Conservation (phyloP, 2,888 invertebrate genomes). For the Drosophila mettleri region DNA sequence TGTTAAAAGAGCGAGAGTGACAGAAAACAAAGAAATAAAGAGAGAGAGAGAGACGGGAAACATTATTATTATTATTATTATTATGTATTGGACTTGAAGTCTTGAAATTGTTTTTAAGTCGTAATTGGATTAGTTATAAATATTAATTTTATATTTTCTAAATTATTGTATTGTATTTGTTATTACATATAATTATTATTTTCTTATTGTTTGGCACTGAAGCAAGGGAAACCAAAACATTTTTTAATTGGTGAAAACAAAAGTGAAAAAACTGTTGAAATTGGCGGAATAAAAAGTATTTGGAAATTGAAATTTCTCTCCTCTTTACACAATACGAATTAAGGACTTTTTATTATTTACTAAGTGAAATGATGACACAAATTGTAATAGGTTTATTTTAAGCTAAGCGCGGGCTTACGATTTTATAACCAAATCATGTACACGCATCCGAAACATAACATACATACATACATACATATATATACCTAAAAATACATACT, state of each 20-base stretch:
- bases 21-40: background rate
- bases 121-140: constrained; percentile 34
- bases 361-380: constrained; percentile 48
- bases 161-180: constrained; percentile 62
- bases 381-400: constrained; percentile 48
- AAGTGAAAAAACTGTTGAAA: constrained; percentile 44
- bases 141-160: constrained; percentile 50
- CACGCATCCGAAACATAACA: constrained; percentile 43
- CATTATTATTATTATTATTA: constrained; percentile 62
- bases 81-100: constrained; percentile 77
- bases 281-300: constrained; percentile 59
- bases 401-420: constrained; percentile 70
- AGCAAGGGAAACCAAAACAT: constrained; percentile 50
- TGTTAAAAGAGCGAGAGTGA: constrained; percentile 19
- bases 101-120: constrained; percentile 63
- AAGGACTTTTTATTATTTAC: constrained; percentile 50
- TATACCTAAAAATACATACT: constrained; percentile 48
- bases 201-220: constrained; percentile 22
- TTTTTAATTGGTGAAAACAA: constrained; percentile 60
- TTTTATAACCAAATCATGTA: constrained; percentile 59
- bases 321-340: constrained; percentile 46
- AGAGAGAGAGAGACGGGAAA: constrained; percentile 14
- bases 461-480: constrained; percentile 26
- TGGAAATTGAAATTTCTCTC: constrained; percentile 74
- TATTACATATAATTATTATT: constrained; percentile 28